A percentile compares a stretch with the other conserved stretches of the same genome.
Conservation (phyloP, 2,113 vertebrate genomes). For the Geothlypis trichas region DNA sequence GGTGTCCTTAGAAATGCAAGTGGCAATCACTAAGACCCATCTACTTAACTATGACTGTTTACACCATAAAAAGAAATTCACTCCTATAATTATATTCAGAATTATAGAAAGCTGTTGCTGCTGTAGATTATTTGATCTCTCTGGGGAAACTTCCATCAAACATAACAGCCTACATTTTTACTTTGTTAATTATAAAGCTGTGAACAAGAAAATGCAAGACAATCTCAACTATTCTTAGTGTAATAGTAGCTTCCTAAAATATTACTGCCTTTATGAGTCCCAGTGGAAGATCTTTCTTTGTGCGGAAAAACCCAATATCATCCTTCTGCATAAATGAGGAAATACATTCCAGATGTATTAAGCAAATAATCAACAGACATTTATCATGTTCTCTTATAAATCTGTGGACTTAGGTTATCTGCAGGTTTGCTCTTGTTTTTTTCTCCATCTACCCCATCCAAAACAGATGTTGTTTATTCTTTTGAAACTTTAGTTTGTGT, state of each 20-base stretch:
- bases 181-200: conserved; percentile 63
- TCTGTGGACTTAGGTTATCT: neutral
- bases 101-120: conserved; percentile 37
- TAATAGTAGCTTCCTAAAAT: conserved; percentile 50
- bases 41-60: neutral
- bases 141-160: conserved; percentile 49
- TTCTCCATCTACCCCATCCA: neutral
- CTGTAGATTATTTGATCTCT: conserved; percentile 50
- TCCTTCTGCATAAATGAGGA: neutral
- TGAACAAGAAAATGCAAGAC: conserved; percentile 57
- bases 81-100: conserved; percentile 38
- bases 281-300: conserved; percentile 9
- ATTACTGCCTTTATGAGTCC: conserved; percentile 45
- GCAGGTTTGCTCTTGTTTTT: neutral
- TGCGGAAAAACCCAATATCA: neutral
- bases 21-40: neutral
- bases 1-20: neutral
- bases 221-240: conserved; percentile 40
- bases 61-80: neutral
- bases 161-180: conserved; percentile 46
- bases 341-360: neutral
- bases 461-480: neutral
- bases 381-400: neutral
- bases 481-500: neutral
- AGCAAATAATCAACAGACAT: neutral